A percentile compares a stretch with the other conserved stretches of the same genome.
Conservation (phyloP, 2,113 vertebrate species). For the Menura novaehollandiae region DNA sequence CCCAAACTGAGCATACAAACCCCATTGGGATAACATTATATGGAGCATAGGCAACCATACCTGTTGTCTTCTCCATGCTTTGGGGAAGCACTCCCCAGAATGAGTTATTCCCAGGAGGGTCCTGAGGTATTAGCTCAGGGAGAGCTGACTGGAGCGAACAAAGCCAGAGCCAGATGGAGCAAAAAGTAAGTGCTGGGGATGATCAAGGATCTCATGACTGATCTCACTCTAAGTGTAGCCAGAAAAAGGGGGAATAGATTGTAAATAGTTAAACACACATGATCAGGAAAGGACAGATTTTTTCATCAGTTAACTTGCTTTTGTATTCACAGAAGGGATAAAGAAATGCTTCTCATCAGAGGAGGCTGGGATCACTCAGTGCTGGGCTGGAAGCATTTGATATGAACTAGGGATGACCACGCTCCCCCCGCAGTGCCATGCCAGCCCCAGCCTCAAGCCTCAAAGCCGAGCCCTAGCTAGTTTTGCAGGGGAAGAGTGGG, state of each 20-base stretch:
- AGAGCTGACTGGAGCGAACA: not conserved
- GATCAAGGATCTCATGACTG: not conserved
- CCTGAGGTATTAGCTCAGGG: not conserved
- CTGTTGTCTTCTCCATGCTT: not conserved
- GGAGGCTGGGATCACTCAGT: not conserved
- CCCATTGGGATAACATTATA: not conserved
- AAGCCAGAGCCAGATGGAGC: not conserved
- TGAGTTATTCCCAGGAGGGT: not conserved
- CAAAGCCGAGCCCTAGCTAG: not conserved
- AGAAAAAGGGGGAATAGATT: not conserved
- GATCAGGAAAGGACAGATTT: not conserved
- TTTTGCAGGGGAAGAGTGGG: not conserved
- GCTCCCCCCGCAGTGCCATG: not conserved
- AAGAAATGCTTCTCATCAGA: not conserved
- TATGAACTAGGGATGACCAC: not conserved
- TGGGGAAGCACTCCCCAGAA: not conserved
- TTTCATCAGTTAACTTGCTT: not conserved
- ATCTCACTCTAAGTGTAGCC: not conserved
- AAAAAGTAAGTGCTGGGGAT: accelerated
- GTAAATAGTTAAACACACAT: not conserved
- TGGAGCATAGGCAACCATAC: not conserved
- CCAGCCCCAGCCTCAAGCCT: not conserved
- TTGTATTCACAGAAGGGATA: not conserved
- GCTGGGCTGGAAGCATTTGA: not conserved
- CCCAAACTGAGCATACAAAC: not conserved